These are phyloP conservation scores for Antheraea yamamai DNA, from an alignment of 2,888 invertebrate genomes.

Conservation along the genomic window DNA sequence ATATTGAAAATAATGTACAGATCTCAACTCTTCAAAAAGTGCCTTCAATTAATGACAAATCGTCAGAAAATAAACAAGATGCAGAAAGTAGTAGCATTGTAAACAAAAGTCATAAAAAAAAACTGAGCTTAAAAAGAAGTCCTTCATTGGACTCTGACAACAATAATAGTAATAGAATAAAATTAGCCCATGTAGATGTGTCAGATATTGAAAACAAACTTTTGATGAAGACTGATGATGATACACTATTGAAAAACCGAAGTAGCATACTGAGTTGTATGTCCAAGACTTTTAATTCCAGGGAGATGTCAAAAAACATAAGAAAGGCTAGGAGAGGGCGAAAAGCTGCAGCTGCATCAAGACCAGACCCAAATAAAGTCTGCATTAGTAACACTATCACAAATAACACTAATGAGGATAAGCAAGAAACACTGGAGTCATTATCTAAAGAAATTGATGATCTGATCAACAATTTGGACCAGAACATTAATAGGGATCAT, in stretches of 20 bases:
- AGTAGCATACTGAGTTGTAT: constrained; percentile 79
- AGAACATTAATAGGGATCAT: constrained; percentile 68
- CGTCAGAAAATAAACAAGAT: constrained; percentile 64
- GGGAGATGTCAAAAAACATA: constrained; percentile 75
- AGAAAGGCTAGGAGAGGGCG: constrained; percentile 73
- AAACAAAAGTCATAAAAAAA: constrained; percentile 68
- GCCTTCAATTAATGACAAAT: constrained; percentile 77
- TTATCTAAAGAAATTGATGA: constrained; percentile 75
- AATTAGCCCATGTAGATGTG: constrained; percentile 74
- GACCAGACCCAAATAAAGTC: constrained; percentile 30
- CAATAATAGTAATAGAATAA: constrained; percentile 80
- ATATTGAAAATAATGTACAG: constrained; percentile 81
- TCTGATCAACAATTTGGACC: constrained; percentile 71
- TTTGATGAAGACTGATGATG: constrained; percentile 83
- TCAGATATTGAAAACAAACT: constrained; percentile 82
- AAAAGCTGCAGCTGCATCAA: constrained; percentile 63
- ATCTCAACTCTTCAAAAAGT: constrained; percentile 80
- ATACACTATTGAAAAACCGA: constrained; percentile 78
- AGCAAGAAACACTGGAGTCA: constrained; percentile 70
- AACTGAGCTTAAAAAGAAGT: constrained; percentile 79
- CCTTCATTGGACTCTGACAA: constrained; percentile 80
- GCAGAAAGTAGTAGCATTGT: constrained; percentile 63
- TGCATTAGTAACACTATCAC: constrained; percentile 46
- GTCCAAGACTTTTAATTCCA: constrained; percentile 80
- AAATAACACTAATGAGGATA: constrained; percentile 58